phyloP scores from a whole-genome alignment of 2,797 vertebrate species.

The Thamnophis elegans region DNA sequence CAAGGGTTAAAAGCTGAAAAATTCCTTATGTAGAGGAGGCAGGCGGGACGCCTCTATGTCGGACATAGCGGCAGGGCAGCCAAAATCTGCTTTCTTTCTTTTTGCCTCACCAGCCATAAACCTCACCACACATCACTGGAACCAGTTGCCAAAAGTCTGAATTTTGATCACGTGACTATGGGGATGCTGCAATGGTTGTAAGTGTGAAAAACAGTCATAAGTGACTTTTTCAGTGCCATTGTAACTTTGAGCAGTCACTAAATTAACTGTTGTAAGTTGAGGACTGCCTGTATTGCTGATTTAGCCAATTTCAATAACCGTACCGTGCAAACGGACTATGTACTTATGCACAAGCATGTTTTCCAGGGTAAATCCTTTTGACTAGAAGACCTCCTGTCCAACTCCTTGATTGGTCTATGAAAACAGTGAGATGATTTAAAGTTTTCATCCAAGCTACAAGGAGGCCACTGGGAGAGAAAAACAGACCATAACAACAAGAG shows the following conservation, averaged over 20 bases:
- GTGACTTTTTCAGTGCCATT: background rate
- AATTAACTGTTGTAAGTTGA: background rate
- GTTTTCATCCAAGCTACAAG: background rate
- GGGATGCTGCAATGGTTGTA: too few relatives aligned
- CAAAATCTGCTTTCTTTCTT: too few relatives aligned
- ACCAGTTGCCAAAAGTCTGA: background rate
- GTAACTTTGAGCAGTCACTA: background rate
- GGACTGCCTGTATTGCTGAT: background rate
- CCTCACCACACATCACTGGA: too few relatives aligned
- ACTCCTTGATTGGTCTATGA: background rate
- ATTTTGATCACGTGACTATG: accelerated
- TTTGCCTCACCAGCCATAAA: too few relatives aligned
- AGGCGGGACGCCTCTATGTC: too few relatives aligned
- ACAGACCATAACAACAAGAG: background rate
- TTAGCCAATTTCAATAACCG: background rate
- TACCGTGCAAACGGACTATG: background rate
- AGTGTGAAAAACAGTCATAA: background rate
- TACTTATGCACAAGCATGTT: background rate
- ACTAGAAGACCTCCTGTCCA: background rate
- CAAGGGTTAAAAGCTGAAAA: too few relatives aligned
- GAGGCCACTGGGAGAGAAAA: background rate
- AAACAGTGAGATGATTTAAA: too few relatives aligned
- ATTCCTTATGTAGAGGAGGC: too few relatives aligned
- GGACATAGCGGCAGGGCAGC: too few relatives aligned
- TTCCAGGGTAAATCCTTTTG: background rate